A percentile compares a stretch with the other conserved stretches of the same genome.
Conservation (phyloP, 2,888 invertebrate species). For the Tupiocoris notatus region DNA sequence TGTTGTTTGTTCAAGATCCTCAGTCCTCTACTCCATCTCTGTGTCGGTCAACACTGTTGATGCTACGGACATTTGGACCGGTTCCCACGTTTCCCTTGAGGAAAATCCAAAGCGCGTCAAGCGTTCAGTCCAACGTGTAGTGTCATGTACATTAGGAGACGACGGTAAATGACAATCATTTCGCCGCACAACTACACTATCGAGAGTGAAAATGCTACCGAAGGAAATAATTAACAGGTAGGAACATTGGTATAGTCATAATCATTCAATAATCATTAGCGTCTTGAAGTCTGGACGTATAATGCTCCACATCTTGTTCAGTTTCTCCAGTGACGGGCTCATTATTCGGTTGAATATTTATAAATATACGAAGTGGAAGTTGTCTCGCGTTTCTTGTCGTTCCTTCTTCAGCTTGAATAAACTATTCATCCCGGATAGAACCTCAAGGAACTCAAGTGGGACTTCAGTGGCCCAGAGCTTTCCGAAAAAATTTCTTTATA, state of each 20-base stretch:
- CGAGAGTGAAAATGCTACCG: too few species aligned
- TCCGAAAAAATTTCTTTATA: neutral
- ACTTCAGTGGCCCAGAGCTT: neutral
- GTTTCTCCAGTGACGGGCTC: neutral
- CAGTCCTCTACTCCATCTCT: neutral
- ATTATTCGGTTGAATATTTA: neutral
- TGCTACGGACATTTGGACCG: neutral
- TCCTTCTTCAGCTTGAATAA: neutral
- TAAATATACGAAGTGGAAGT: neutral
- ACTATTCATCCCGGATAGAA: neutral
- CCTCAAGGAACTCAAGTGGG: neutral
- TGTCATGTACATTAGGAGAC: too few species aligned
- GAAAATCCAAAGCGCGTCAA: neutral
- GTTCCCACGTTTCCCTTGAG: neutral
- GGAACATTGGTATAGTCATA: too few species aligned
- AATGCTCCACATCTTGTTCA: too few species aligned
- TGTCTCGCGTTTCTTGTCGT: neutral
- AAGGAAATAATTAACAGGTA: too few species aligned
- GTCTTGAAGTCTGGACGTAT: too few species aligned
- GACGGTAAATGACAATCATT: too few species aligned
- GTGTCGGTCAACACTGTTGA: conserved; percentile 12
- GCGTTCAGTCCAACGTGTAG: neutral
- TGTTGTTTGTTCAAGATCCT: conserved; percentile 8
- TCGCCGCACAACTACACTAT: too few species aligned
- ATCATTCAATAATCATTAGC: too few species aligned